These are phyloP conservation scores for Thunnus thynnus DNA, from an alignment of 2,113 vertebrate genomes.

Conservation along the genomic window DNA sequence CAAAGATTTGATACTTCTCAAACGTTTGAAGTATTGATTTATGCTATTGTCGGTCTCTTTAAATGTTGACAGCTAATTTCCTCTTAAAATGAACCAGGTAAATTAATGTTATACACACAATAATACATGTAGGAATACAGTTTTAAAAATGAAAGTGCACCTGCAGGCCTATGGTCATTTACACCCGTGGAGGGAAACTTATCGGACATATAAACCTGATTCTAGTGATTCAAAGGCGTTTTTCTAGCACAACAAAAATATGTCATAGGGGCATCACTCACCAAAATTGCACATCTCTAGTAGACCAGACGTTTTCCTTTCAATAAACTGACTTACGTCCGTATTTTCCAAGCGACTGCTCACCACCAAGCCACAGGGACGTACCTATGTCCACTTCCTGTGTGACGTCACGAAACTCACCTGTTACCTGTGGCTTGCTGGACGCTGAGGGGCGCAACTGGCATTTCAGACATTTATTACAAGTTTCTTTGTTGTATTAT, in stretches of 20 bases:
- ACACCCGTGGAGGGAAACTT: constrained; percentile 1
- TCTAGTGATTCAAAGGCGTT: no score
- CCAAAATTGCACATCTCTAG: constrained; percentile 73
- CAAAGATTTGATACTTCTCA: background rate
- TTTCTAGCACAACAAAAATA: background rate
- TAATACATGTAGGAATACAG: no score
- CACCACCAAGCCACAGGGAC: background rate
- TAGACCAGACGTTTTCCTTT: background rate
- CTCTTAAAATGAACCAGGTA: background rate
- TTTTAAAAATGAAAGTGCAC: background rate
- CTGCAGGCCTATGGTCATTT: constrained; percentile 41
- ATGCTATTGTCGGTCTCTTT: background rate
- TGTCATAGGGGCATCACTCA: constrained; percentile 42
- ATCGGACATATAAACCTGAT: background rate
- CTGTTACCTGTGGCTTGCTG: constrained; percentile 59
- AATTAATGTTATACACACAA: background rate
- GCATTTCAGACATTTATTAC: background rate
- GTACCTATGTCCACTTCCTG: constrained; percentile 66
- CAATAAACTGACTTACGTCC: background rate
- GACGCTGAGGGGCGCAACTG: constrained; percentile 26
- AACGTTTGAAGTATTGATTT: background rate
- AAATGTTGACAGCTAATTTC: background rate
- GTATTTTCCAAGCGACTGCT: background rate
- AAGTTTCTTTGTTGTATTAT: background rate
- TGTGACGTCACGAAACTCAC: constrained; percentile 69